Evolutionary conservation across 2,888 invertebrate genomes (phyloP).

Genomic region (Archips xylosteana): DNA sequence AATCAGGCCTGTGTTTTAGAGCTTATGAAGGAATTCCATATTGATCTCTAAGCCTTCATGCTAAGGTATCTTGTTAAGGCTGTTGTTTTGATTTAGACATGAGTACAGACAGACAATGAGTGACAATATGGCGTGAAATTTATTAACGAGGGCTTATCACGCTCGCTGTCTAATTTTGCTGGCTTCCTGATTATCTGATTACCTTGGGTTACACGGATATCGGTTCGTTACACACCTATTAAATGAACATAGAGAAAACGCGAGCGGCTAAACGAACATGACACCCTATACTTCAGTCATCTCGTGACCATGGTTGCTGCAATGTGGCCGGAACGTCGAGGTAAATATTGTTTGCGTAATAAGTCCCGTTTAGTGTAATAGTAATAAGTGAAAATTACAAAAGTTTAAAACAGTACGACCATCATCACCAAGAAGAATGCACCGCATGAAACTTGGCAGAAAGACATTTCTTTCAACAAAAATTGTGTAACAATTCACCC

Average conservation of each 20-base stretch:
- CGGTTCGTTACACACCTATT: background rate
- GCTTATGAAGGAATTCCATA: slow-evolving; percentile 44
- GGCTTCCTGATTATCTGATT: slow-evolving; percentile 26
- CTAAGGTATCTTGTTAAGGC: slow-evolving; percentile 40
- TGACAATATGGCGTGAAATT: slow-evolving; percentile 65
- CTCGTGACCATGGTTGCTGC: no score
- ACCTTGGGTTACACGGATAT: background rate
- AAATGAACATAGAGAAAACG: background rate
- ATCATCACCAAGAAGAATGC: no score
- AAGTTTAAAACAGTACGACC: no score
- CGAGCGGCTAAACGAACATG: no score
- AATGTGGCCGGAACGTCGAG: no score
- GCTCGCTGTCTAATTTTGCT: slow-evolving; percentile 24
- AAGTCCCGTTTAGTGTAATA: no score
- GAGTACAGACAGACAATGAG: slow-evolving; percentile 62
- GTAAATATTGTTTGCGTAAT: no score
- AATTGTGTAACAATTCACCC: no score
- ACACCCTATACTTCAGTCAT: no score
- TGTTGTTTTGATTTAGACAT: slow-evolving; percentile 54
- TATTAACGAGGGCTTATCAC: slow-evolving; percentile 48
- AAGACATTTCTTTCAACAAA: no score
- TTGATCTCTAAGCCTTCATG: slow-evolving; percentile 37
- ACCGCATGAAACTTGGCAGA: no score
- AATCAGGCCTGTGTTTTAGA: slow-evolving; percentile 63
- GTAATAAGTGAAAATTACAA: no score